phyloP scores from a whole-genome alignment of 2,797 vertebrate species.

The Lepus oiostolus region DNA sequence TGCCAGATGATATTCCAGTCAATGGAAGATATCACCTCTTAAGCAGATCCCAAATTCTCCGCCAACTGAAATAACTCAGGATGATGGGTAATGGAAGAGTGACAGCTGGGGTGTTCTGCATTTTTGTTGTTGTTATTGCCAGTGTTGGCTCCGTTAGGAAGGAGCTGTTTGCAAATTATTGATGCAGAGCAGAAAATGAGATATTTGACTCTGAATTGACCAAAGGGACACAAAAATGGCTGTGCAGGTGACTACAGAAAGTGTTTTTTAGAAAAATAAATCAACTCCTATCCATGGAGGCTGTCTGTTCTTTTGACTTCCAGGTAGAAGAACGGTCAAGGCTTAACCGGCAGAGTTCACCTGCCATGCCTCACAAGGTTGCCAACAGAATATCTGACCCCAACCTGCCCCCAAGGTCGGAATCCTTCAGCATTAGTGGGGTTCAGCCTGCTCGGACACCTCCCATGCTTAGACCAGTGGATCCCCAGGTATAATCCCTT shows the following conservation, averaged over 20 bases:
- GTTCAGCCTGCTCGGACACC: slow-evolving; percentile 97
- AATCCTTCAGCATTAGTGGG: slow-evolving; percentile 97
- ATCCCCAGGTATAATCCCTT: slow-evolving; percentile 93
- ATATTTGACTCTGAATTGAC: neutral
- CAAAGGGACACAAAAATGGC: slow-evolving; percentile 51
- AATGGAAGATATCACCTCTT: neutral
- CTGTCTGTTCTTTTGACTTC: neutral
- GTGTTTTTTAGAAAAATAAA: neutral
- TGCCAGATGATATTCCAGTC: neutral
- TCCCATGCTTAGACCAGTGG: slow-evolving; percentile 95
- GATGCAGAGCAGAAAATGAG: neutral
- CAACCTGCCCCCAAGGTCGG: slow-evolving; percentile 96
- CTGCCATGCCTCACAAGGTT: slow-evolving; percentile 97
- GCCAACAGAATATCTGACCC: slow-evolving; percentile 99
- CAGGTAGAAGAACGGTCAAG: slow-evolving; percentile 95
- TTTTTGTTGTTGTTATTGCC: neutral
- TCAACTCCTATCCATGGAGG: neutral
- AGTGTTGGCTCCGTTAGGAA: neutral
- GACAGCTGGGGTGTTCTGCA: neutral
- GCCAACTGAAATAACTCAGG: neutral
- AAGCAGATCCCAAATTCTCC: neutral
- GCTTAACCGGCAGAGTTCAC: slow-evolving; percentile 95
- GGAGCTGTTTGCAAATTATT: slow-evolving; percentile 14
- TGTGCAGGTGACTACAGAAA: slow-evolving; percentile 47
- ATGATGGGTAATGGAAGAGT: neutral